These are phyloP conservation scores for Drosophila hawaiiensis DNA, from an alignment of 2,888 invertebrate genomes.

Conservation along the genomic window DNA sequence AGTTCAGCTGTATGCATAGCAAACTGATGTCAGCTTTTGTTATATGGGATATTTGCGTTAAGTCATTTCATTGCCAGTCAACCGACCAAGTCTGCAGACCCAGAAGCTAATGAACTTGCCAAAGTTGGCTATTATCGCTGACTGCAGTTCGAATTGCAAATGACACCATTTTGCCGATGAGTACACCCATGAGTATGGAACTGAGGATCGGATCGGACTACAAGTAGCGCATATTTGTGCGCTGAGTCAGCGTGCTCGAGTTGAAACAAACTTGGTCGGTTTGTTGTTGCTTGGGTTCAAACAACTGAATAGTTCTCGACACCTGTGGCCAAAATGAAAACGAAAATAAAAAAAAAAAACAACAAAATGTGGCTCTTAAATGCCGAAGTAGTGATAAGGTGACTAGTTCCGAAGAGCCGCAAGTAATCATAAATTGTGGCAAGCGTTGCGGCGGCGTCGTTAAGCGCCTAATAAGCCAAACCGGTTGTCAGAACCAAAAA, in stretches of 20 bases:
- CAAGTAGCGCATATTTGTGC: slow-evolving; percentile 34
- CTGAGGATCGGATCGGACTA: slow-evolving; percentile 22
- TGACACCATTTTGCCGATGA: slow-evolving; percentile 37
- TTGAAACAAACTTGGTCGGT: slow-evolving; percentile 4
- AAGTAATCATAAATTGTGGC: slow-evolving; percentile 57
- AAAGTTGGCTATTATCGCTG: slow-evolving; percentile 26
- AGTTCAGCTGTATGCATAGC: not conserved
- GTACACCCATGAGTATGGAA: not conserved
- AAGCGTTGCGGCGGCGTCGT: slow-evolving; percentile 33
- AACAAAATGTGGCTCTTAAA: slow-evolving; percentile 35
- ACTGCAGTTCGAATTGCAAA: slow-evolving; percentile 30
- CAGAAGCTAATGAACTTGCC: slow-evolving; percentile 54
- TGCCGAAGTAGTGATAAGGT: slow-evolving; percentile 57
- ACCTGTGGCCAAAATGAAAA: slow-evolving; percentile 14
- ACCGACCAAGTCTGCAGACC: slow-evolving; percentile 17
- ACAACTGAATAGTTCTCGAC: slow-evolving; percentile 22
- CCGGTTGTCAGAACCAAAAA: slow-evolving; percentile 38
- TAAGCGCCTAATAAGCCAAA: slow-evolving; percentile 52
- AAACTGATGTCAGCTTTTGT: slow-evolving; percentile 16
- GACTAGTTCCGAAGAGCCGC: slow-evolving; percentile 56
- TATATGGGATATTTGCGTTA: not conserved
- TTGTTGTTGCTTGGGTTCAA: slow-evolving; percentile 12
- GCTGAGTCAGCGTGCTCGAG: slow-evolving; percentile 48
- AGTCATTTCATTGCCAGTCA: slow-evolving; percentile 30
- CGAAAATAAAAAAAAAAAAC: slow-evolving; percentile 1